Evolutionary conservation across 2,797 vertebrate species (phyloP), one percentile per base, ranked within the genome.

Genomic region (Enteromius trimaculatus): DNA sequence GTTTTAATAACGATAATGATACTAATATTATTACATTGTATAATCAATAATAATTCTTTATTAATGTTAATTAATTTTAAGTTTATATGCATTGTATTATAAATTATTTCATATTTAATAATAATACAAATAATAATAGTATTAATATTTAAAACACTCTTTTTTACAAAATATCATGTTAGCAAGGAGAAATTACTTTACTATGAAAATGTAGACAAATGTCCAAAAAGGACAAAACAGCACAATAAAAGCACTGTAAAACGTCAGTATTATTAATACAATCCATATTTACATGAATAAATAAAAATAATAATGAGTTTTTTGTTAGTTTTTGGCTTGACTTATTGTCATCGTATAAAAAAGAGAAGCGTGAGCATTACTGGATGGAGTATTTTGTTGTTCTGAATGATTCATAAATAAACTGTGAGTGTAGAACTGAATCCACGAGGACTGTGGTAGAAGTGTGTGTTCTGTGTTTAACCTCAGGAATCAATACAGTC

Each of bases 401-500:
- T 34, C 21, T n/a, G 13, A 39, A 13, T 75, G 19, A 14, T 37
- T 75, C 5, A 6, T 37, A 37, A 37, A 37, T 37, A 37, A 37
- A 37, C 34, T 37, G 5, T 34, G 29, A 21, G 19, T 47, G 80
- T 13, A 29, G 31, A 82, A 47, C 4, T 51, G 5, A 64, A 81
- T 72, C 44, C 29, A 8, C 8, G 37, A 37, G 5, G 34, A 37
- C 34, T 37, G 34, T 37, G 6, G 34, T 2, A 37, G 34, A 37
- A 6, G 42, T 70, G 29, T 62, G 11, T 16, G 47, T 70, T 76
- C 5, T 4, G 19, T 53, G 66, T 60, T 64, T 60, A 62, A 82
- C 44, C 16, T 39, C 62, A n/a, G 60, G 55, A 80, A 80, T 85
- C 72, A 58, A 77, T 76, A 60, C 65, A 69, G 17, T 47, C 23